phyloP scores from a whole-genome alignment of 1,140 invertebrate genomes.

The Pseudomyrmex pallidus region DNA sequence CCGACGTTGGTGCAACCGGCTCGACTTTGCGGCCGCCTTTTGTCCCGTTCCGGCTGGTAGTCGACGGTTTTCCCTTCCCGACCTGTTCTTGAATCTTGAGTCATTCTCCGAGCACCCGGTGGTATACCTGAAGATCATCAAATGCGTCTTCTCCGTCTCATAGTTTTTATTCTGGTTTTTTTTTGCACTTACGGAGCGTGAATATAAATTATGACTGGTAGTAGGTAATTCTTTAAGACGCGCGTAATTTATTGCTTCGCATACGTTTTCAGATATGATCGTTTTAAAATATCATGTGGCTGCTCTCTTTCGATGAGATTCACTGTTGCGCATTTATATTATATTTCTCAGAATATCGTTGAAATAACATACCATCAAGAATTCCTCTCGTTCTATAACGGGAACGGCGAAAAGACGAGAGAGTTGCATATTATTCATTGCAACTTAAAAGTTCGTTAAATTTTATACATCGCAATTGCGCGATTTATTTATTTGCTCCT shows the following conservation, averaged over 20 bases:
- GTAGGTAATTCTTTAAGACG: not conserved
- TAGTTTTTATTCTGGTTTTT: not conserved
- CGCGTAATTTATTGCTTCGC: not conserved
- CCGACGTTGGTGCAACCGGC: slow-evolving; percentile 33
- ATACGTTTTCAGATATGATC: no score
- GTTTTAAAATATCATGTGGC: not conserved
- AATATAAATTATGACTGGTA: slow-evolving; percentile 26
- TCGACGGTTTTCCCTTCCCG: slow-evolving; percentile 32
- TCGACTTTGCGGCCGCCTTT: slow-evolving; percentile 47
- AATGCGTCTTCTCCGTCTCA: not conserved
- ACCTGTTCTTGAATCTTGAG: slow-evolving; percentile 52
- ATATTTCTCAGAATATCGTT: not conserved
- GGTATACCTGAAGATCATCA: slow-evolving; percentile 33
- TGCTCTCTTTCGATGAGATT: not conserved
- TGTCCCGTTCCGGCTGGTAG: slow-evolving; percentile 35
- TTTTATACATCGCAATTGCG: not conserved
- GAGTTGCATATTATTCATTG: no score
- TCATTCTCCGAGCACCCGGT: slow-evolving; percentile 23
- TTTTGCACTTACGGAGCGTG: not conserved
- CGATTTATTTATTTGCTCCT: slow-evolving; percentile 1
- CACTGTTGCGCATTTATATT: not conserved
- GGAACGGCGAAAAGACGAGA: not conserved
- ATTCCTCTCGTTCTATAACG: no score
- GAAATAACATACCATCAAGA: not conserved
- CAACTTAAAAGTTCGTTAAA: not conserved